These are phyloP conservation scores for Gymnothorax reevesii DNA, from an alignment of 2,797 vertebrate species.

Conservation along the genomic window DNA sequence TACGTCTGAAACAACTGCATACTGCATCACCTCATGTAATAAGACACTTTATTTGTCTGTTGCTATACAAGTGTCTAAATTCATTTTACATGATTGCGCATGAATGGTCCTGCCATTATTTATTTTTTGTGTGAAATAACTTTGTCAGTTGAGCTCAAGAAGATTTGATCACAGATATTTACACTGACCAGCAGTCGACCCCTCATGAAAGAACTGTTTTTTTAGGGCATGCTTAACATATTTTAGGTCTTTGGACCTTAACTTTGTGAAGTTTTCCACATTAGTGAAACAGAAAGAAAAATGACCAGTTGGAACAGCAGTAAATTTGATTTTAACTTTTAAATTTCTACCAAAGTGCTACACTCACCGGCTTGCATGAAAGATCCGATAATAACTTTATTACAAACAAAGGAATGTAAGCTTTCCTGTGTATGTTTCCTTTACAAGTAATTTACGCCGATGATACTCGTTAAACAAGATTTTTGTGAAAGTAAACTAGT, in stretches of 20 bases:
- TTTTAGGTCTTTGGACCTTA: neutral
- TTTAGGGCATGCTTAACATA: neutral
- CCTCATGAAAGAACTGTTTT: neutral
- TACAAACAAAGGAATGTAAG: too few species aligned
- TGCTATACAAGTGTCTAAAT: neutral
- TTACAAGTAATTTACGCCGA: too few species aligned
- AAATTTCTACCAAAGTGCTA: too few species aligned
- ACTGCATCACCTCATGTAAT: neutral
- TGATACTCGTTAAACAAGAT: too few species aligned
- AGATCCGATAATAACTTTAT: too few species aligned
- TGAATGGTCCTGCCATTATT: neutral
- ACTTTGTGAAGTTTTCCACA: neutral
- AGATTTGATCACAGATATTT: neutral
- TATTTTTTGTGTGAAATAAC: neutral
- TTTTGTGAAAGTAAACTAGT: too few species aligned
- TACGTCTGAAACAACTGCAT: neutral
- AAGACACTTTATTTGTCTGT: neutral
- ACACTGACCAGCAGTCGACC: neutral
- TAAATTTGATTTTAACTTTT: neutral
- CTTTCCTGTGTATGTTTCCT: too few species aligned
- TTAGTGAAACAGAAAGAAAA: neutral
- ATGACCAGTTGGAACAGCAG: neutral
- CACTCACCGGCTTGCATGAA: too few species aligned
- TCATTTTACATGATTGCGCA: neutral
- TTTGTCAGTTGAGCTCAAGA: neutral